These are phyloP conservation scores for Amblyraja radiata DNA, from an alignment of 2,797 vertebrate species.

Conservation along the genomic window DNA sequence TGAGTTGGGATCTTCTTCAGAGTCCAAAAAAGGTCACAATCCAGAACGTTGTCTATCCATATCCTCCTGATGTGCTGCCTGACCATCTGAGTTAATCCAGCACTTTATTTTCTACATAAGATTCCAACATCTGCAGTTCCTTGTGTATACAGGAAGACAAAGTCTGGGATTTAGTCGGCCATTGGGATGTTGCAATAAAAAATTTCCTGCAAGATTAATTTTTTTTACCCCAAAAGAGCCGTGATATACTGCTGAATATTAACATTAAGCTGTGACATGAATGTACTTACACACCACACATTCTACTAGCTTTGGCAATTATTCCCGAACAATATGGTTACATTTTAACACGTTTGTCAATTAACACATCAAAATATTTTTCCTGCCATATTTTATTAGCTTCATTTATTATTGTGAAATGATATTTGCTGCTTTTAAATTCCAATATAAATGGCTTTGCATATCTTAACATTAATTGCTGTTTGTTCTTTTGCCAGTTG, in stretches of 20 bases:
- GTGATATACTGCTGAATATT: background rate
- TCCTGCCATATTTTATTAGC: background rate
- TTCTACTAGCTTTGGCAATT: conserved; percentile 10
- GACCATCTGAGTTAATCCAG: too few relatives aligned
- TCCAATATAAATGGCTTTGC: background rate
- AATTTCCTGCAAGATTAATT: background rate
- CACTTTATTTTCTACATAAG: too few relatives aligned
- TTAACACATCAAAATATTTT: conserved; percentile 8
- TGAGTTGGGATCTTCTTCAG: too few relatives aligned
- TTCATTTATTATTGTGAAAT: background rate
- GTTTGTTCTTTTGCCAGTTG: background rate
- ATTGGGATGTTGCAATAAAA: background rate
- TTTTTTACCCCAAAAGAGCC: too few relatives aligned
- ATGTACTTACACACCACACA: background rate
- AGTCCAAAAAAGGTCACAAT: background rate
- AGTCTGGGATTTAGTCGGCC: background rate
- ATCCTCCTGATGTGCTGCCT: too few relatives aligned
- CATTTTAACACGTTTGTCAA: conserved; percentile 19
- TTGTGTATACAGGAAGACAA: background rate
- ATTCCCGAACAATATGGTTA: conserved; percentile 2
- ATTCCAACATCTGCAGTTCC: too few relatives aligned
- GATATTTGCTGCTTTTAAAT: conserved; percentile 7
- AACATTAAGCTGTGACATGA: background rate
- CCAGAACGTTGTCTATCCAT: too few relatives aligned
- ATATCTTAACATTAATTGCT: conserved; percentile 1